phyloP scores from a whole-genome alignment of 2,888 invertebrate genomes.

The Pelosia muscerda region DNA sequence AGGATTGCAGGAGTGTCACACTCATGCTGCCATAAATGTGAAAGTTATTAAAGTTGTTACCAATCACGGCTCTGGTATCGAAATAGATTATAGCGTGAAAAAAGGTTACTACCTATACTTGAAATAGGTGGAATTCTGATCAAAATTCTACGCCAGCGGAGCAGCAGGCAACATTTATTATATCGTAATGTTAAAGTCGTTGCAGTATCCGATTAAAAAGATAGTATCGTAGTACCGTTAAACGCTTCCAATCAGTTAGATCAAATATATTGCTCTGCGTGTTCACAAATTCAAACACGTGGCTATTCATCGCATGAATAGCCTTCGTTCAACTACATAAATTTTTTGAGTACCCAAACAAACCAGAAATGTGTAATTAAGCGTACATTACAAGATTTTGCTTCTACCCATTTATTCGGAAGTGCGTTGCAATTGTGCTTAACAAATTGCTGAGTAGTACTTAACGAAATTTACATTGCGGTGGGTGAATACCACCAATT shows the following conservation, averaged over 20 bases:
- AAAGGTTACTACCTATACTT: not conserved
- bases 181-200: not conserved
- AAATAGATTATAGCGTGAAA: too few species aligned
- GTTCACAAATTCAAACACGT: conserved; percentile 2
- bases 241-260: not conserved
- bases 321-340: conserved; percentile 13
- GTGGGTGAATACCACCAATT: conserved; percentile 51
- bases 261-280: not conserved
- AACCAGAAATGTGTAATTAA: conserved; percentile 40
- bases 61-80: not conserved
- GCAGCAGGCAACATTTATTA: not conserved
- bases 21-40: too few species aligned
- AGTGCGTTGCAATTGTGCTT: conserved; percentile 49
- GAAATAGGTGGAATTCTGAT: too few species aligned
- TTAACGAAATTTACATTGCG: conserved; percentile 57
- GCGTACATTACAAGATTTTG: conserved; percentile 41
- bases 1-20: too few species aligned
- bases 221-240: not conserved
- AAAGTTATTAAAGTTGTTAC: not conserved
- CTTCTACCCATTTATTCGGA: conserved; percentile 49
- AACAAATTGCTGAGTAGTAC: conserved; percentile 46
- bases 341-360: conserved; percentile 38
- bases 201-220: not conserved
- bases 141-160: too few species aligned
- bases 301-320: not conserved